Evolutionary conservation across 1,140 invertebrate genomes (phyloP).

Genomic region (Ostrea denselamellosa): DNA sequence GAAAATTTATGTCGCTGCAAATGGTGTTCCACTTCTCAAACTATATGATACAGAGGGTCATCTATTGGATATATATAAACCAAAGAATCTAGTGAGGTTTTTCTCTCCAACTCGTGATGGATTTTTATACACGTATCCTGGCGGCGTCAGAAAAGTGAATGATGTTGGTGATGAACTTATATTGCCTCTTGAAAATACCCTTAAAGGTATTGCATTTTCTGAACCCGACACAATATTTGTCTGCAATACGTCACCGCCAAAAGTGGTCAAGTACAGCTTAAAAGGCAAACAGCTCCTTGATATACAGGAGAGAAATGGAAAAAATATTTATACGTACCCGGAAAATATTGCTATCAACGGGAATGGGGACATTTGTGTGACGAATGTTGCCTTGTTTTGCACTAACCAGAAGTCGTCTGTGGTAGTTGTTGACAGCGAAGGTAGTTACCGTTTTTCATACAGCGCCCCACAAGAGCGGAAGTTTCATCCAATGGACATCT

Average conservation of each 20-base stretch:
- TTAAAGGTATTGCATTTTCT: background rate
- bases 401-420: background rate
- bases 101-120: background rate
- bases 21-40: background rate
- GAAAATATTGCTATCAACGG: background rate
- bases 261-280: background rate
- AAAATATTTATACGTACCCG: background rate
- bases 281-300: background rate
- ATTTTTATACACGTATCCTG: background rate
- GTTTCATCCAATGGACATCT: background rate
- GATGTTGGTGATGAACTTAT: background rate
- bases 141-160: background rate
- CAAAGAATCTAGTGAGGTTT: background rate
- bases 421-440: background rate
- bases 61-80: background rate
- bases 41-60: background rate
- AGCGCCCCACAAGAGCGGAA: background rate
- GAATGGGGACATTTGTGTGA: background rate
- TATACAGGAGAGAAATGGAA: background rate
- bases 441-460: background rate
- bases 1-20: background rate
- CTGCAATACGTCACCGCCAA: background rate
- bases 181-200: background rate
- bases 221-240: background rate
- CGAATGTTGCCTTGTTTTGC: background rate